A percentile compares a stretch with the other conserved stretches of the same genome.
phyloP scores from a whole-genome alignment of 2,797 vertebrate genomes.

The Alca torda region DNA sequence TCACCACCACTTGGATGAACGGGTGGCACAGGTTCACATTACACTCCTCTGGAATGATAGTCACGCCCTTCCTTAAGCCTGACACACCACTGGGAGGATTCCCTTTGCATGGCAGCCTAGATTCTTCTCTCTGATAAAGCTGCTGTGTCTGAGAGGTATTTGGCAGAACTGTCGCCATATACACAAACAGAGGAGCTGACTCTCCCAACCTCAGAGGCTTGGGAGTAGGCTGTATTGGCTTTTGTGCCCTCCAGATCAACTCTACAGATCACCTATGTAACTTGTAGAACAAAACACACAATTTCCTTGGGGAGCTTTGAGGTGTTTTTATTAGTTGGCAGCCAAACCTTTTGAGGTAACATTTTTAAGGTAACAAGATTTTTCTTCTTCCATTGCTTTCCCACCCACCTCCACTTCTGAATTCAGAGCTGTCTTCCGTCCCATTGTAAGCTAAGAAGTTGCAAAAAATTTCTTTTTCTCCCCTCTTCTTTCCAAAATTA shows the following conservation, averaged over 20 bases:
- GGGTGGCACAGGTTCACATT: slow-evolving; percentile 24
- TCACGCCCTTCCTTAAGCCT: slow-evolving; percentile 30
- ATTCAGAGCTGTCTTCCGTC: not conserved
- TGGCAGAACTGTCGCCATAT: slow-evolving; percentile 7
- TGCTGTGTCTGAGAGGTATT: slow-evolving; percentile 20
- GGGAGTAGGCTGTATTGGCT: not conserved
- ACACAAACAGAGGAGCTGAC: slow-evolving; percentile 10
- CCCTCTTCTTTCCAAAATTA: not conserved
- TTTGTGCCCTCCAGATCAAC: not conserved
- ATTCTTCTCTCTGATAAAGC: slow-evolving; percentile 39
- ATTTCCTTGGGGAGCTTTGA: not conserved
- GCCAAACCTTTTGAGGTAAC: not conserved
- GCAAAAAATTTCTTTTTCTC: not conserved
- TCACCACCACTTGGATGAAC: not conserved
- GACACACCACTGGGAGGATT: slow-evolving; percentile 48
- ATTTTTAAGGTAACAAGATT: not conserved
- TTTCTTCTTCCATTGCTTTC: not conserved
- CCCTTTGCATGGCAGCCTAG: slow-evolving; percentile 25
- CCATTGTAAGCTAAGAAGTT: not conserved
- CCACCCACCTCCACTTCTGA: not conserved
- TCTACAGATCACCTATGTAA: not conserved
- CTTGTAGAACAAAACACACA: not conserved
- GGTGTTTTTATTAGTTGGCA: not conserved
- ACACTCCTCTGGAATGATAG: slow-evolving; percentile 47
- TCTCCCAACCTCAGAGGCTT: slow-evolving; percentile 35